A percentile compares a stretch with the other conserved stretches of the same genome.
Conservation (phyloP, 1,140 invertebrate genomes). For the Halictus rubicundus region DNA sequence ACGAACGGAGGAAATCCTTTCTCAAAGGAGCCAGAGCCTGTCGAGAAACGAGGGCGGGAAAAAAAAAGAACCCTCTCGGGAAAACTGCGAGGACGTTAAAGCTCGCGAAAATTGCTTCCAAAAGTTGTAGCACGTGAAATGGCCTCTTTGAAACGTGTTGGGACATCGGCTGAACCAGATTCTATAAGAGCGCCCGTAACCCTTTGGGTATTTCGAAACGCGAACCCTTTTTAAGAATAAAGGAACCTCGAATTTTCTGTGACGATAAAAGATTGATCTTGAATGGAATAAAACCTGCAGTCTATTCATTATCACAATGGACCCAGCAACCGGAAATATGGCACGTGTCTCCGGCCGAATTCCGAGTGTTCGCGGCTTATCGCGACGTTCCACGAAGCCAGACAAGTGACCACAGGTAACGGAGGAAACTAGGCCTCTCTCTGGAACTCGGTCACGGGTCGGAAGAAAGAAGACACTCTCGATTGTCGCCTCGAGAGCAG, state of each 20-base stretch:
- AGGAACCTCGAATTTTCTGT: too few species aligned
- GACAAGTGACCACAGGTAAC: conserved; percentile 7
- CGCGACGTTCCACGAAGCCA: conserved; percentile 14
- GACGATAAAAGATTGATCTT: too few species aligned
- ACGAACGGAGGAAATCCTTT: background rate
- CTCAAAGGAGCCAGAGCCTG: too few species aligned
- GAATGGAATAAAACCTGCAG: too few species aligned
- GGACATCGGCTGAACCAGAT: background rate
- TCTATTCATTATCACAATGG: too few species aligned
- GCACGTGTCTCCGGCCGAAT: too few species aligned
- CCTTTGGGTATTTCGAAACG: too few species aligned
- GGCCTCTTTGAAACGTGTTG: background rate
- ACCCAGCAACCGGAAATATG: too few species aligned
- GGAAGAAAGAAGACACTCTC: conserved; percentile 10
- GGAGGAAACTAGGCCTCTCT: conserved; percentile 22
- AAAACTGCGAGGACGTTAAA: background rate
- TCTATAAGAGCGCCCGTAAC: background rate
- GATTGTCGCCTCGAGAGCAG: too few species aligned
- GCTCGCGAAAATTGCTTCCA: background rate
- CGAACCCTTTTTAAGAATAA: too few species aligned
- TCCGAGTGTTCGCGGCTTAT: background rate
- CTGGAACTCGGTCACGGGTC: conserved; percentile 33
- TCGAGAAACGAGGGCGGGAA: background rate
- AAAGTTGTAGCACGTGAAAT: background rate
- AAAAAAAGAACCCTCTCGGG: background rate